Base-by-base conservation (phyloP, 92 coral and sea anemone genomes). In the Metridium senile region DNA sequence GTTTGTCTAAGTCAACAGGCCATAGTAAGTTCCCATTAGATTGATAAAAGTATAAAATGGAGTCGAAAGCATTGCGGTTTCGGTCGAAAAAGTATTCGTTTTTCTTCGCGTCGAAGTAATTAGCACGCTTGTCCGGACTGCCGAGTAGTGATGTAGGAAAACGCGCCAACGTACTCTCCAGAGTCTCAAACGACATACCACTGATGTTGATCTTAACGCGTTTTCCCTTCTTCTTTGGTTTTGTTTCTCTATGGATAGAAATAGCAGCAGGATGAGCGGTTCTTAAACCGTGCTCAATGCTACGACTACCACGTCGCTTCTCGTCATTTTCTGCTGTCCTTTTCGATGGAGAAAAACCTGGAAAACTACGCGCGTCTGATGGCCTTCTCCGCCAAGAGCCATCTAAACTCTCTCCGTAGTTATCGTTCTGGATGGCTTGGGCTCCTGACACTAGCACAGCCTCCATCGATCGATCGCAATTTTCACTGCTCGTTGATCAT, bases 111-210 rank as follows among this genome's bases (percentile, higher is more conserved):
- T 96, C 97, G 68, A 87, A 96, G 74, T 82, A 96, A 30, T 70
- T 83, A 32, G 81, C 78, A 51, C 99, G 96, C 79, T 96, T 96
- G n/a, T 80, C 88, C 1, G 92, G 80, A 21, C 93, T 84, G 64
- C 99, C 99, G 30, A 96, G 80, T 13, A 96, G 84, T 19, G 97
- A 89, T 43, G 92, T 68, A 0, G 99, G 99, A 77, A 82, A 96
- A 52, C 91, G 87, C 35, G 87, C 87, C 34, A 96, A 80, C 20
- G 99, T 96, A 33, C 93, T 85, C 74, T 96, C 99, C 1, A 93
- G 85, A 58, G 99, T 96, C 74, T 93, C 99, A 64, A 74, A 96
- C n/a, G 86, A 74, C 93, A 93, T 90, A 64, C 99, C 99, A 45
- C 98, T 83, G 17, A 96, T 91, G 70, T 96, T 96, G 30, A 96